phyloP scores from a whole-genome alignment of 2,797 vertebrate genomes.

The Mallotus villosus region DNA sequence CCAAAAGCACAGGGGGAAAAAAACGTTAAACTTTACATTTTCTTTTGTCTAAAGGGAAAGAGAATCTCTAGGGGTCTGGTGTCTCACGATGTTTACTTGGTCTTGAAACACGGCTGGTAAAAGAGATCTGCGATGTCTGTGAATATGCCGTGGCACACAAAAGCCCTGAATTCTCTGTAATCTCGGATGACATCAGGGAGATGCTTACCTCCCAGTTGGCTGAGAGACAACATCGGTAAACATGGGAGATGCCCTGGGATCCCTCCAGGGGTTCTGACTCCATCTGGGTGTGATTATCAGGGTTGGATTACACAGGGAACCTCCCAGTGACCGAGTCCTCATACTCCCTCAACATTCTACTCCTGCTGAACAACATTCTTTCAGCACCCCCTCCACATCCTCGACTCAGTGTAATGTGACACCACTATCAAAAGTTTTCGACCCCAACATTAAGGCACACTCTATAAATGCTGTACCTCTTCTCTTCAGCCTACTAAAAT shows the following conservation, averaged over 20 bases:
- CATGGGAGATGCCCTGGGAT: constrained; percentile 18
- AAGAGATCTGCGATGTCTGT: not conserved
- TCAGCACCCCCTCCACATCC: not conserved
- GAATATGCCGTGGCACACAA: not conserved
- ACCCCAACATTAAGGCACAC: too few species aligned
- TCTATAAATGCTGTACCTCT: not conserved
- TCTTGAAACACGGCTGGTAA: not conserved
- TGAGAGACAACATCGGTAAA: constrained; percentile 11
- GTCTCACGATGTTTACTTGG: not conserved
- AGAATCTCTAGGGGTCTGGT: not conserved
- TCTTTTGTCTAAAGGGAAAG: not conserved
- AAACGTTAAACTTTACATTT: too few species aligned
- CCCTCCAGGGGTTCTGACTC: not conserved
- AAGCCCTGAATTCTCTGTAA: not conserved
- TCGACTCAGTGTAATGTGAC: not conserved
- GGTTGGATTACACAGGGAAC: constrained; percentile 6
- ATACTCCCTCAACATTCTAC: constrained; percentile 26
- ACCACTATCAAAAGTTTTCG: too few species aligned
- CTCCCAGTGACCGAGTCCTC: constrained; percentile 23
- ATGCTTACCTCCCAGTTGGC: not conserved
- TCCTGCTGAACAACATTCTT: constrained; percentile 3
- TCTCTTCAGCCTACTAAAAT: not conserved
- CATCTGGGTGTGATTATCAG: constrained; percentile 15
- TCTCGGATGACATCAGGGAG: not conserved
- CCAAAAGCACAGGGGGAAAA: not conserved